Evolutionary conservation across 2,888 invertebrate species (phyloP).

Genomic region (Artemia sp.): DNA sequence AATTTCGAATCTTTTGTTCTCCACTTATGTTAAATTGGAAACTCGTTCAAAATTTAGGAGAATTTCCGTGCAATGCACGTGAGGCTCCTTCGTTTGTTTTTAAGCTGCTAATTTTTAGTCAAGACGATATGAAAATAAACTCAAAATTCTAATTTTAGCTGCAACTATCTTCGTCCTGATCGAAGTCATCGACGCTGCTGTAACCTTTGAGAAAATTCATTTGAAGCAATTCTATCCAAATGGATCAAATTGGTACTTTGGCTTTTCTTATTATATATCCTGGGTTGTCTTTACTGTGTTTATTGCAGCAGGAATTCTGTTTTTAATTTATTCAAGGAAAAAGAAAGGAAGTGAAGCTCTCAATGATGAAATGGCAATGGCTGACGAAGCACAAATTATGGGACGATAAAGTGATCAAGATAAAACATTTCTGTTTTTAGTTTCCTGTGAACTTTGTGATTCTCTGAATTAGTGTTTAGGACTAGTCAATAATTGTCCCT

Average conservation of each 20-base stretch:
- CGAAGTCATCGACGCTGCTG: constrained; percentile 21
- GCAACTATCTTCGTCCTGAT: constrained; percentile 22
- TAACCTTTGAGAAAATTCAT: constrained; percentile 18
- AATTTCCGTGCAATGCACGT: too few relatives aligned
- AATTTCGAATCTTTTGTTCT: too few relatives aligned
- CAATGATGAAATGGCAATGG: constrained; percentile 62
- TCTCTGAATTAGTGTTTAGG: too few relatives aligned
- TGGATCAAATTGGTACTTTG: constrained; percentile 22
- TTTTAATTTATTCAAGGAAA: constrained; percentile 63
- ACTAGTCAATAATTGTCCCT: too few relatives aligned
- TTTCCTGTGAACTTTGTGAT: too few relatives aligned
- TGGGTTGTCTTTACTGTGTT: constrained; percentile 60
- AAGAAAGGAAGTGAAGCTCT: constrained; percentile 66
- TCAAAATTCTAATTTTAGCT: constrained; percentile 7
- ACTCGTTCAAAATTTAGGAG: too few relatives aligned
- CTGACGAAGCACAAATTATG: constrained; percentile 66
- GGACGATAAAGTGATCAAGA: constrained; percentile 30
- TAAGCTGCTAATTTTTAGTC: too few relatives aligned
- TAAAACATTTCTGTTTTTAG: neutral
- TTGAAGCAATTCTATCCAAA: constrained; percentile 18
- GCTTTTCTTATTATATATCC: constrained; percentile 49
- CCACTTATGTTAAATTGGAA: too few relatives aligned
- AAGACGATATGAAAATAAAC: neutral
- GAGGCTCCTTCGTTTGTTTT: too few relatives aligned
- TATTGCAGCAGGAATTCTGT: constrained; percentile 48